Evolutionary conservation across 1,140 invertebrate genomes (phyloP).

Genomic region (Zelostemma sp.): DNA sequence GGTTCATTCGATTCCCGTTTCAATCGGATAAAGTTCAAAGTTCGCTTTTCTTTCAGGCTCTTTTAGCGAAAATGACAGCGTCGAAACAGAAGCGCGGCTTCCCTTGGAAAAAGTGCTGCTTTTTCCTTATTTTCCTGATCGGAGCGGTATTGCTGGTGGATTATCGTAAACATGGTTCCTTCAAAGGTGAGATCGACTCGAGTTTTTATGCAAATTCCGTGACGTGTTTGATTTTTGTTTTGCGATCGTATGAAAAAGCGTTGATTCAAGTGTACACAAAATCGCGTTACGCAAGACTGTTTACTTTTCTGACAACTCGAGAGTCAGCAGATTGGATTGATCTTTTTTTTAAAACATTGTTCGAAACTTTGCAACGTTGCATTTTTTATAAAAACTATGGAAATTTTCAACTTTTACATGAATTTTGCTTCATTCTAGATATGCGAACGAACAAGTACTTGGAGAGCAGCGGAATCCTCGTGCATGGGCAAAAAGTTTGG

Average conservation of each 20-base stretch:
- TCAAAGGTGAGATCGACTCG: conserved; percentile 56
- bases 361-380: too few relatives aligned
- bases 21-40: neutral
- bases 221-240: too few relatives aligned
- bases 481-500: conserved; percentile 74
- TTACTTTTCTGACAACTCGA: too few relatives aligned
- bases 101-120: conserved; percentile 61
- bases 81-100: conserved; percentile 54
- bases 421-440: conserved; percentile 61
- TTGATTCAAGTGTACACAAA: too few relatives aligned
- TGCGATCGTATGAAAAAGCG: too few relatives aligned
- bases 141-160: conserved; percentile 60
- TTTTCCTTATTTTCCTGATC: conserved; percentile 60
- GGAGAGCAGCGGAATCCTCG: conserved; percentile 73
- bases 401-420: too few relatives aligned
- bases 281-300: too few relatives aligned
- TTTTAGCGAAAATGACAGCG: conserved; percentile 64
- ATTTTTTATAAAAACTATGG: too few relatives aligned
- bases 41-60: conserved; percentile 47
- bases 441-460: conserved; percentile 72
- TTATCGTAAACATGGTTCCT: conserved; percentile 60
- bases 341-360: too few relatives aligned
- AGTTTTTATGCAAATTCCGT: conserved; percentile 8
- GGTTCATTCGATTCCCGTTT: neutral
- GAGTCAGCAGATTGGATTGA: too few relatives aligned